Conservation (phyloP, 2,797 vertebrate genomes). For the Eospalax fontanierii region DNA sequence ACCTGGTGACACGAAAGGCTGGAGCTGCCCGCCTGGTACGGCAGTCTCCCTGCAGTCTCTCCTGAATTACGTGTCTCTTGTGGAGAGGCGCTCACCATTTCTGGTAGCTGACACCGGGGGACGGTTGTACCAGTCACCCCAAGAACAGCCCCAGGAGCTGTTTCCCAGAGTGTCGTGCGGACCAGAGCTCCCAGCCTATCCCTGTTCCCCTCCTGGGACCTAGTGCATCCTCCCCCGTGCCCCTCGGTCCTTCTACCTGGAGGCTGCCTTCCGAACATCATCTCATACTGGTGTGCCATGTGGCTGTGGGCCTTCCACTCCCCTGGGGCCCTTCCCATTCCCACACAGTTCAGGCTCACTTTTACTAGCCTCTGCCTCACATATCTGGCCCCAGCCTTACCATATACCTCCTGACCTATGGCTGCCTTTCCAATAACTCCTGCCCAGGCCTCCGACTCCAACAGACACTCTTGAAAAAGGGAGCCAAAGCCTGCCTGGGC, state of each 20-base stretch:
- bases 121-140: background rate
- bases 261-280: background rate
- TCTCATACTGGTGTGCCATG: too few relatives aligned
- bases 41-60: fast-evolving
- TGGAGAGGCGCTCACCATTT: background rate
- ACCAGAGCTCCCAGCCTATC: background rate
- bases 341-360: background rate
- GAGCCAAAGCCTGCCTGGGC: fast-evolving
- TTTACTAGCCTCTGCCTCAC: fast-evolving
- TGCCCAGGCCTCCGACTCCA: background rate
- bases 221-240: background rate
- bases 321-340: background rate
- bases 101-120: fast-evolving
- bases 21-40: fast-evolving
- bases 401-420: background rate
- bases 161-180: background rate
- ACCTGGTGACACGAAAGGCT: background rate
- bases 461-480: background rate
- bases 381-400: background rate
- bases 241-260: too few relatives aligned
- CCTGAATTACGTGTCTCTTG: background rate
- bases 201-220: background rate
- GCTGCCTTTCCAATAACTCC: background rate
- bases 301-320: background rate
- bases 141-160: background rate